Conservation (phyloP, 2,113 vertebrate genomes). For the pig (Sus scrofa) region DNA sequence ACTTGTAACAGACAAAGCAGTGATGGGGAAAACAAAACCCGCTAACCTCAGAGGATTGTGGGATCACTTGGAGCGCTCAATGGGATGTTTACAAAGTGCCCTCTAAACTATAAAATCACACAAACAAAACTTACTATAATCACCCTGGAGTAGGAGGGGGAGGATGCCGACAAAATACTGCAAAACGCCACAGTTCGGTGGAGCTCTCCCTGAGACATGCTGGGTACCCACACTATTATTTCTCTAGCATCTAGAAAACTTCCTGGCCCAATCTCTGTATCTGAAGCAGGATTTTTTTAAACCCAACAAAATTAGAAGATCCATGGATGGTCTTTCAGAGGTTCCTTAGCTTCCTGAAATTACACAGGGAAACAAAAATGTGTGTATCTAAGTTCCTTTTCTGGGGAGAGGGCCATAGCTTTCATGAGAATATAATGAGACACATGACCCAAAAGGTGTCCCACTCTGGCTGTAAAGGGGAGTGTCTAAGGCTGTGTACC, state of each 20-base stretch:
- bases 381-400: neutral
- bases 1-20: neutral
- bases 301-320: neutral
- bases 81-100: neutral
- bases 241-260: neutral
- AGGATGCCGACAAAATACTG: neutral
- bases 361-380: accelerated
- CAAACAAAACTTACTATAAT: neutral
- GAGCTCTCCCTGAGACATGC: neutral
- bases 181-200: neutral
- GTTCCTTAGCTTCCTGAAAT: neutral
- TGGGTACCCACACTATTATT: no score
- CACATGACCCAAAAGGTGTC: neutral
- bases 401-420: neutral
- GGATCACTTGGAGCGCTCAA: neutral
- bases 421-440: neutral
- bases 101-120: neutral
- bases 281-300: neutral
- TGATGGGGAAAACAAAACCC: neutral
- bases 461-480: neutral
- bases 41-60: neutral
- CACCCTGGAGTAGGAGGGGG: neutral
- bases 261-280: neutral
- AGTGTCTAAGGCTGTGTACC: neutral
- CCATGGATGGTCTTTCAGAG: neutral